Base-by-base conservation (phyloP, 1,140 invertebrate species). In the Trichonephila inaurata region DNA sequence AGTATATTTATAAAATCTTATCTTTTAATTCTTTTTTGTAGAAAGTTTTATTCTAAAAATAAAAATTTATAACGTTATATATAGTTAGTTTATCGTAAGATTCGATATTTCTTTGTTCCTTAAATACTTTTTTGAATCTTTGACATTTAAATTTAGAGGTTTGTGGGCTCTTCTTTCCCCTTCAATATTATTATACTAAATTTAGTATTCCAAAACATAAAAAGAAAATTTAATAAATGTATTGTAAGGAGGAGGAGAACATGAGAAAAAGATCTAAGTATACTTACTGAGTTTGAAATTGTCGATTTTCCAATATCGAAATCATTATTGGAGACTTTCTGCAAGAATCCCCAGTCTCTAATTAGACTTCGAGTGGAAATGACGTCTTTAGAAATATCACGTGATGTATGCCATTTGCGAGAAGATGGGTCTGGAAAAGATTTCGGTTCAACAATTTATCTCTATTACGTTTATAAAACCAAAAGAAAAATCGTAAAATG, bases 311-410 rank as follows among this genome's bases (percentile, higher is more conserved):
- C 89, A 69, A 90, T 90, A 90, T 44, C 69, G 89, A 62, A 90
- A 90, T 81, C 69, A 69, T 81, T 90, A 90, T 89, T 64, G 87
- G 89, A 90, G 58, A 12, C 24, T 60, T 90, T 90, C 60, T 21
- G 62, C 85, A 92, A 92, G 82, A 66, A 83, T 85, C 14, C 51
- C 85, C 90, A n/a, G 81, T 92, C 90, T 92, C 89, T 92, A 92
- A 92, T 92, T 92, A 58, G 81, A 28, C 90, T 92, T 85, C 81
- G 82, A 28, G 61, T 92, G 90, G 82, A 66, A 92, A 60, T 92
- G 90, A 92, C 90, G 82, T 92, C 90, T 92, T 92, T 85, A 85
- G 77, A 92, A 92, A 92, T 92, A 85, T 92, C 82, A 64, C 40
- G 61, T 92, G 90, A 92, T 92, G 82, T 81, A 92, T 92, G 90